phyloP scores from a whole-genome alignment of 2,888 invertebrate species.

The Julus scandinavius region DNA sequence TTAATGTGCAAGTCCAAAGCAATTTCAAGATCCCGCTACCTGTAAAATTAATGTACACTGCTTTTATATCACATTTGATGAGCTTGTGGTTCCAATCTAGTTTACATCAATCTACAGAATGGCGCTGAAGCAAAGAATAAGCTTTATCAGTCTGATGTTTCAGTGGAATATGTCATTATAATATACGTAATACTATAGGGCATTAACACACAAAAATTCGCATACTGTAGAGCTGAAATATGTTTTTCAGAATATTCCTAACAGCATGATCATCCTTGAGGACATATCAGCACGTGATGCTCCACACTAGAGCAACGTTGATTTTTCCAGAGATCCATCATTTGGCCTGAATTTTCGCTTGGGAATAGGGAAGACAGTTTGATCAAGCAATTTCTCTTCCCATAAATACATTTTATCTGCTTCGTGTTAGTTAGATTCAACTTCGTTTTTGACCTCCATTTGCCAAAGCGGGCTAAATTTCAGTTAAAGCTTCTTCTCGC shows the following conservation, averaged over 20 bases:
- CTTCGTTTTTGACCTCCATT: conserved; percentile 45
- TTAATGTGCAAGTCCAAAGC: no score
- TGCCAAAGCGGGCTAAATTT: conserved; percentile 40
- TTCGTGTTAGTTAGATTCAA: conserved; percentile 39
- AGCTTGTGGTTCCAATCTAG: background rate
- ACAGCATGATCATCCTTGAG: background rate
- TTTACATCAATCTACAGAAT: background rate
- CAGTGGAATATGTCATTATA: background rate
- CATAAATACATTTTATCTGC: conserved; percentile 30
- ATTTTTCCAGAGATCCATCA: conserved; percentile 41
- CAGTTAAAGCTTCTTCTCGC: conserved; percentile 2
- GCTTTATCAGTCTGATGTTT: background rate
- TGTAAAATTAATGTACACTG: no score
- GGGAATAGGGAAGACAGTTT: conserved; percentile 44
- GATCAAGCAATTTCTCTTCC: conserved; percentile 41
- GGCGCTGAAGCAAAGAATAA: background rate
- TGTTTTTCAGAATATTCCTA: background rate
- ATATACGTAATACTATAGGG: background rate
- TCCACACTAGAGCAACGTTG: conserved; percentile 21
- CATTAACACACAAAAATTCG: background rate
- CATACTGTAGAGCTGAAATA: background rate
- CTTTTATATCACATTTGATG: background rate
- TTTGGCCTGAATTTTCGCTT: conserved; percentile 28
- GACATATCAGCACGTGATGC: background rate
- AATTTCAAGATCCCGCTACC: no score